Evolutionary conservation across 2,797 vertebrate genomes (phyloP).

Genomic region (Moxostoma hubbsi): DNA sequence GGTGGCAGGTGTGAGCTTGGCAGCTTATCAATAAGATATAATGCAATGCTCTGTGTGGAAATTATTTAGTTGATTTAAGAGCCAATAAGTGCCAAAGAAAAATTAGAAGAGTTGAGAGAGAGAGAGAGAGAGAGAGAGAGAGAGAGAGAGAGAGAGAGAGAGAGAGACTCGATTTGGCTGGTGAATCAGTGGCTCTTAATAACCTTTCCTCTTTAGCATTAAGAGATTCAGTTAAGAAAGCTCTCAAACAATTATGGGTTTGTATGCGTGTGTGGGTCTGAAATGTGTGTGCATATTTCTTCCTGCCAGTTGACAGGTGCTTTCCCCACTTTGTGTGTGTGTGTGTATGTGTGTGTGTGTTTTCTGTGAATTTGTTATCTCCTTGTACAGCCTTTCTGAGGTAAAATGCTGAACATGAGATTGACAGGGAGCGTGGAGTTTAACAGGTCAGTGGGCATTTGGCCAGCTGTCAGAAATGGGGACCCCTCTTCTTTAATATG

Average conservation of each 20-base stretch:
- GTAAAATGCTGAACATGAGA: neutral
- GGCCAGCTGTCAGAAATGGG: neutral
- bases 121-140: constrained; percentile 2
- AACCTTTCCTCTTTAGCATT: constrained; percentile 47
- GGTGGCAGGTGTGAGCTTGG: constrained; percentile 16
- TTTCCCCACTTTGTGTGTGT: neutral
- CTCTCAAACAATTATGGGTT: constrained; percentile 58
- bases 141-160: constrained; percentile 3
- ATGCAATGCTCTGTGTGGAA: constrained; percentile 9
- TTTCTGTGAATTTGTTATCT: constrained; percentile 13
- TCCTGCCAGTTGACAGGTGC: constrained; percentile 20
- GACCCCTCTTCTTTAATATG: neutral
- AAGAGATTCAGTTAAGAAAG: constrained; percentile 55
- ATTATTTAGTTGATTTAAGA: neutral
- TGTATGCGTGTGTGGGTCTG: constrained; percentile 1
- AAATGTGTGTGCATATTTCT: neutral
- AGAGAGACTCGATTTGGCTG: constrained; percentile 39
- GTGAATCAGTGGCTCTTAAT: constrained; percentile 54
- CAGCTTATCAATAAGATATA: constrained; percentile 6
- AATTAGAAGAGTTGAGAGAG: neutral
- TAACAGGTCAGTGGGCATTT: neutral
- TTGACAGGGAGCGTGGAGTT: constrained; percentile 12
- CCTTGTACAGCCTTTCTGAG: constrained; percentile 12
- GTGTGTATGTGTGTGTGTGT: constrained; percentile 12
- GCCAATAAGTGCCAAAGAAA: constrained; percentile 6